Base-by-base conservation (phyloP, 1,140 invertebrate species). In the Sitodiplosis mosellana region DNA sequence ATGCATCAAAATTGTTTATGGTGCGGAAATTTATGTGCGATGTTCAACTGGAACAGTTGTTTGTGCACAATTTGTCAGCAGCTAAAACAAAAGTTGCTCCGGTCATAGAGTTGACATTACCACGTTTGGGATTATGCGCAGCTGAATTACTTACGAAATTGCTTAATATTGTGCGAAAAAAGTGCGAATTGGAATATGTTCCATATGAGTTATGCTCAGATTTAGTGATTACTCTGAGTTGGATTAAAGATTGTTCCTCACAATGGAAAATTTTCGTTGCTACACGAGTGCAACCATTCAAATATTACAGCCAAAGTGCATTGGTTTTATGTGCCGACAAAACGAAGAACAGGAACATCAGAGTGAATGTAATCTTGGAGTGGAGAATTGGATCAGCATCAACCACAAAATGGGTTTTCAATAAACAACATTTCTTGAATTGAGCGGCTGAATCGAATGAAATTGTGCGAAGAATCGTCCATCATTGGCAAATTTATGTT, bases 51-150 rank as follows among this genome's bases (percentile, higher is more conserved):
- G 10, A 33, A 17, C 6, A 20, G 7, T 19, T 18, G 22, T n/a
- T n/a, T n/a, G n/a, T n/a, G 15, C 6, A 5, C 5, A 21, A 17
- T 8, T 47, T 49, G 27, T 41, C 55, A 11, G 41, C 48, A 8
- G 52, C 51, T 19, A 65, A 63, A 52, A 52, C 55, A 7, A 49
- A 53, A 47, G 58, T 66, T 3, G 52, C 55, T 12, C 59, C 59
- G 7, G 4, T 63, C 1, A 59, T 58, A 50, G 37, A 15, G 0
- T 21, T 59, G 3, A 53, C 58, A 2, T 48, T 64, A 38, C 58
- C 58, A 14, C 38, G 59, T 27, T 12, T 58, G 1, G 58, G 63
- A 49, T 34, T 63, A 41, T 59, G 56, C n/a, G 66, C 56, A 20
- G 65, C 65, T 1, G 3, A 59, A 12, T 40, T 67, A 20, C 50